These are phyloP conservation scores for Ruditapes philippinarum DNA, from an alignment of 1,140 invertebrate species.

Conservation along the genomic window DNA sequence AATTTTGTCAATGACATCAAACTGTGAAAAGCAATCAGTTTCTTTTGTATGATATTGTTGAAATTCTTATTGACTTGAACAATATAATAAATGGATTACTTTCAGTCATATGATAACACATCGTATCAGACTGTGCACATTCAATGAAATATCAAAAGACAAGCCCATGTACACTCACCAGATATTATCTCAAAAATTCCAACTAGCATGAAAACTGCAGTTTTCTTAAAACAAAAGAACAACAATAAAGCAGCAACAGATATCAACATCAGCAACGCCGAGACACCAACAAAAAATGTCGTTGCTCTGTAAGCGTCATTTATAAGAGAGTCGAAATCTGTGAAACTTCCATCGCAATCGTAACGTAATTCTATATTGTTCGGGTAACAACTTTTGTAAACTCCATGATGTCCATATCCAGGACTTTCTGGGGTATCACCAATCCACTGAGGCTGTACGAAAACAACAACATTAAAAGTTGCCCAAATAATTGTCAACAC, in stretches of 20 bases:
- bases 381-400: conserved; percentile 93
- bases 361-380: conserved; percentile 69
- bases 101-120: too few species aligned
- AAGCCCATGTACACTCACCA: too few species aligned
- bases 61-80: too few species aligned
- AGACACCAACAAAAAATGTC: conserved; percentile 96
- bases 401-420: conserved; percentile 95
- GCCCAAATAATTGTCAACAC: conserved; percentile 98
- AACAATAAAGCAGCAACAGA: conserved; percentile 94
- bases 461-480: conserved; percentile 97
- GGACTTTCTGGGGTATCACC: conserved; percentile 92
- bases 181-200: conserved; percentile 87
- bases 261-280: conserved; percentile 94
- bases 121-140: too few species aligned
- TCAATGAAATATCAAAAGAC: too few species aligned
- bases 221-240: conserved; percentile 97
- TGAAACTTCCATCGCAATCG: conserved; percentile 74
- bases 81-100: too few species aligned
- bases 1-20: too few species aligned
- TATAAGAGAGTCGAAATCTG: conserved; percentile 71
- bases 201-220: conserved; percentile 97
- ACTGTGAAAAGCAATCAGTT: too few species aligned
- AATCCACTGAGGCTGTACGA: conserved; percentile 98
- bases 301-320: conserved; percentile 85
- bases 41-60: too few species aligned